Evolutionary conservation across 2,888 invertebrate species (phyloP), one percentile per base, ranked within the genome.

Genomic region (Synergus laeviventris): DNA sequence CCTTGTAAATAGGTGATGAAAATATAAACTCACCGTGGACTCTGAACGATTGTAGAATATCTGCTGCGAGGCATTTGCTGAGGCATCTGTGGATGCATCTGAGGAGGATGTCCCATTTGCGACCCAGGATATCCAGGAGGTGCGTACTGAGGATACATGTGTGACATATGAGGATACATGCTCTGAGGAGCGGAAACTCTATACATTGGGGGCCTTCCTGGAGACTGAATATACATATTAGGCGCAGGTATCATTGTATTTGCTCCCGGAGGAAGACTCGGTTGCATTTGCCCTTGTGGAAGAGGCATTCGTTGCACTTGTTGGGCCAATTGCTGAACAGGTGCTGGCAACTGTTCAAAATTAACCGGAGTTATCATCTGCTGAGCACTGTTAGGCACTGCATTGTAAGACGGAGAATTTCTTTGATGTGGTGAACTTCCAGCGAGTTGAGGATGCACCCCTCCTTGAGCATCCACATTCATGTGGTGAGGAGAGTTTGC

Each of bases 291-390:
- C 16, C 86, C 76, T 79, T 89, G 89, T 4, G 89, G 90, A 76
- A 90, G 83, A 21, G 90, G 90, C 91, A 91, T 91, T 24, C 91
- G 86, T 78, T 90, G 91, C 31, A 90, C 90, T 81, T 91, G 91
- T 74, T 91, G 90, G 3, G 91, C 91, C 73, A 91, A 80, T 79
- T 91, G 91, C 75, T 91, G 91, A 8, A 91, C 91, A 3, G 91
- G 91, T 14, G 90, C 90, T 2, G 91, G 91, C 56, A 91, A 77
- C 78, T 90, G 90, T 21, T 91, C 91, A 62, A 91, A 86, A 81
- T 88, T 90, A 8, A 90, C 88, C 4, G 90, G 90, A 1, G 90
- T 85, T 66, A 89, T 85, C 74, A 86, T 82, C 59, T 86, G 86
- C 61, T 84, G 86, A 14, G 76, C 64, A 45, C 74, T 12, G 24